Percentiles rank a stretch among this genome's conserved stretches.
Evolutionary conservation across 2,888 invertebrate genomes (phyloP).

Genomic region (Clostera curtula): DNA sequence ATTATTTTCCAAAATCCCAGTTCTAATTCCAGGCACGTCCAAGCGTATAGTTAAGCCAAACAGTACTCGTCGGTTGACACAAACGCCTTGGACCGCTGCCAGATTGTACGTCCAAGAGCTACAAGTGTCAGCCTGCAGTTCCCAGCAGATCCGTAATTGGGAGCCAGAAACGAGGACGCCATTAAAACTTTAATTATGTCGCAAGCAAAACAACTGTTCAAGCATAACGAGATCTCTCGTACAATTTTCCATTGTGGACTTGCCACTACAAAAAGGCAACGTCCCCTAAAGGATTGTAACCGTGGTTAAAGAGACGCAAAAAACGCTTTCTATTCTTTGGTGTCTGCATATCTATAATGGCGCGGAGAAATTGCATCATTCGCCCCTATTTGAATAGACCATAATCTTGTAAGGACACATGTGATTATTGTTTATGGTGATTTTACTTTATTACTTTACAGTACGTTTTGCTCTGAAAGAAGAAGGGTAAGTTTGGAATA

Average conservation of each 20-base stretch:
- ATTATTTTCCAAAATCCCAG: constrained; percentile 16
- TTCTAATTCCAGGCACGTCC: constrained; percentile 27
- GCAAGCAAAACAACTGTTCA: constrained; percentile 14
- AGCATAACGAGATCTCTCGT: constrained; percentile 6
- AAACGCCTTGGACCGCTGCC: constrained; percentile 47
- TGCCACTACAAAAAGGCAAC: constrained; percentile 16
- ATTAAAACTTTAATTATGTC: constrained; percentile 37
- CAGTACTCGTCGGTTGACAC: constrained; percentile 26
- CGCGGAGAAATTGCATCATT: constrained; percentile 49
- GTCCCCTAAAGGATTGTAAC: constrained; percentile 22
- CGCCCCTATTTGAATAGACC: no score
- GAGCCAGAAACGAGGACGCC: constrained; percentile 44
- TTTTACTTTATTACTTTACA: no score
- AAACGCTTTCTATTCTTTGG: constrained; percentile 29
- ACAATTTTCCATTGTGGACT: constrained; percentile 18
- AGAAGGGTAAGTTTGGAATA: no score
- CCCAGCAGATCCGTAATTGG: constrained; percentile 54
- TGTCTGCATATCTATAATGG: constrained; percentile 36
- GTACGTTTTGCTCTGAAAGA: no score
- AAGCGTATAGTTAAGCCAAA: constrained; percentile 17
- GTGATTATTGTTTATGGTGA: no score
- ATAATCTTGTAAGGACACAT: no score
- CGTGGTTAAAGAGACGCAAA: constrained; percentile 33
- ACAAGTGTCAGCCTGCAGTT: constrained; percentile 56
- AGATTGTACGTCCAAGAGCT: constrained; percentile 44